phyloP scores from a whole-genome alignment of 2,113 vertebrate species.

The Urocynchramus pylzowi region DNA sequence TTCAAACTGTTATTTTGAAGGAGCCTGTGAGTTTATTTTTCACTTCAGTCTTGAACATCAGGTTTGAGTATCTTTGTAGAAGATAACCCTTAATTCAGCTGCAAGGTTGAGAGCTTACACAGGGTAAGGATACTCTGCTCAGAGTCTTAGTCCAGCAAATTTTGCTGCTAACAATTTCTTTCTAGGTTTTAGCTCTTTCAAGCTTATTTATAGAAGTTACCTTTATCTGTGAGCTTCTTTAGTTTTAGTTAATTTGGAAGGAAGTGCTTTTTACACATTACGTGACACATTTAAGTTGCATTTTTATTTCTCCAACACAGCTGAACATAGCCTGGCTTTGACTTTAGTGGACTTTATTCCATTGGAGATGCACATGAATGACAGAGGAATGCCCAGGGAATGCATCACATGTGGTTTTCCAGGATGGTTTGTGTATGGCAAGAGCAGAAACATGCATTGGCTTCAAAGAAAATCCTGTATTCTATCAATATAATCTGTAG shows the following conservation, averaged over 20 bases:
- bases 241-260: not conserved
- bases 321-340: not conserved
- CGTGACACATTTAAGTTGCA: accelerated
- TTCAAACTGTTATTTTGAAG: not conserved
- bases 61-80: not conserved
- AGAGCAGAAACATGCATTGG: not conserved
- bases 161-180: not conserved
- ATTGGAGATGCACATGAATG: not conserved
- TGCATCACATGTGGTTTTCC: not conserved
- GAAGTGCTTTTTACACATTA: not conserved
- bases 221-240: not conserved
- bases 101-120: not conserved
- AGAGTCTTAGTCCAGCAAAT: not conserved
- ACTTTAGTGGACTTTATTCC: not conserved
- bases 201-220: not conserved
- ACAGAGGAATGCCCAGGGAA: not conserved
- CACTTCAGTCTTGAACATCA: not conserved
- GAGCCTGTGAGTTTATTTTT: not conserved
- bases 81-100: not conserved
- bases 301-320: not conserved
- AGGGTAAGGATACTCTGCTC: not conserved
- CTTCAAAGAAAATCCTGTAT: slow-evolving; percentile 3
- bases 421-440: not conserved
- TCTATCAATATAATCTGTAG: slow-evolving; percentile 31
- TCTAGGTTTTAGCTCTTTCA: not conserved